phyloP scores from a whole-genome alignment of 2,797 vertebrate species.

The Petrocephalus schoutedeni region DNA sequence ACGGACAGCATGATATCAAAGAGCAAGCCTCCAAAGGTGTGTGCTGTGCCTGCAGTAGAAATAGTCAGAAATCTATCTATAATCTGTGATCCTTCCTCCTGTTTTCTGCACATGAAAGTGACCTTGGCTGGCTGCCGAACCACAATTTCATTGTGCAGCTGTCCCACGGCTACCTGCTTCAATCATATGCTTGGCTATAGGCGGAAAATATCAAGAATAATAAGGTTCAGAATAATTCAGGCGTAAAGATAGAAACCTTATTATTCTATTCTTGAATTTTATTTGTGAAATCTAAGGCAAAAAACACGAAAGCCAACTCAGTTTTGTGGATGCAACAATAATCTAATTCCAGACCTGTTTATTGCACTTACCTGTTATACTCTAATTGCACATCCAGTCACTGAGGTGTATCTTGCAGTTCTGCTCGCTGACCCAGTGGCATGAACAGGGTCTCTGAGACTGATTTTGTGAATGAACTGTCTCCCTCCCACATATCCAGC shows the following conservation, averaged over 20 bases:
- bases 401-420: not conserved
- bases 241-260: not conserved
- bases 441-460: not conserved
- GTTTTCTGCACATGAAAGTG: not conserved
- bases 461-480: not conserved
- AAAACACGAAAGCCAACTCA: not conserved
- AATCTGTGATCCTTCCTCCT: not conserved
- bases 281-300: not conserved
- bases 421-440: not conserved
- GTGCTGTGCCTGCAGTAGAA: not conserved
- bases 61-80: not conserved
- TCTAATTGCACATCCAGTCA: not conserved
- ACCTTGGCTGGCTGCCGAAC: not conserved
- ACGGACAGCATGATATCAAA: not conserved
- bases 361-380: not conserved
- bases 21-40: not conserved
- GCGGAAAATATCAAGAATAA: not conserved
- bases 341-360: not conserved
- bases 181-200: not conserved
- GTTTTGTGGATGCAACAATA: not conserved
- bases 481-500: not conserved
- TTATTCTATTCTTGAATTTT: not conserved
- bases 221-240: not conserved
- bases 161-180: not conserved
- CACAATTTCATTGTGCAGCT: not conserved